phyloP scores from a whole-genome alignment of 2,797 vertebrate genomes.

The Xyrichtys novacula region DNA sequence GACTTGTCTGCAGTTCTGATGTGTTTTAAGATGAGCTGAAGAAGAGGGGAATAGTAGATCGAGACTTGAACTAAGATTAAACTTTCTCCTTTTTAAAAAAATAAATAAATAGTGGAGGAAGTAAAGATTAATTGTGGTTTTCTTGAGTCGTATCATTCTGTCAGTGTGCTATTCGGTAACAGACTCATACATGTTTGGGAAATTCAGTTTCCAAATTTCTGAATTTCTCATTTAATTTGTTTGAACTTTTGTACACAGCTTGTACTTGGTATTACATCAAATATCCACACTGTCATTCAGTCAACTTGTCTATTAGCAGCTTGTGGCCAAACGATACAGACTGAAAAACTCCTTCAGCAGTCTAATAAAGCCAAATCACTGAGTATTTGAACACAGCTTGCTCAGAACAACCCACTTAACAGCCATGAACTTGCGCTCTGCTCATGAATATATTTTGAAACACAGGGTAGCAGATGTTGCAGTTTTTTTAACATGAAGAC shows the following conservation, averaged over 20 bases:
- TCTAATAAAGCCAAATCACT: conserved; percentile 1
- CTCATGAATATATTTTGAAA: neutral
- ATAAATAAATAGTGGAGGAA: neutral
- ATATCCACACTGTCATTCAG: neutral
- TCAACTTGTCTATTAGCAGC: conserved; percentile 1
- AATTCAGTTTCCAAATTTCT: neutral
- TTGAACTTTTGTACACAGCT: neutral
- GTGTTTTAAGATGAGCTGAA: too few relatives aligned
- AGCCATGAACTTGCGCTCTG: conserved; percentile 1
- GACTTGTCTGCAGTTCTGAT: too few relatives aligned
- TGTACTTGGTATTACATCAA: neutral
- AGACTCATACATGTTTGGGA: neutral
- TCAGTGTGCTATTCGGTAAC: neutral
- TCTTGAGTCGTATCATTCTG: neutral
- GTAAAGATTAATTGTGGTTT: neutral
- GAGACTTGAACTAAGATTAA: too few relatives aligned
- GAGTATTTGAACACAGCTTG: conserved; percentile 18
- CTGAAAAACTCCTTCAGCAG: conserved; percentile 1
- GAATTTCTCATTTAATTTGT: neutral
- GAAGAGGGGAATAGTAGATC: too few relatives aligned
- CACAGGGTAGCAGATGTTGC: neutral
- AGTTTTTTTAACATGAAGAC: neutral
- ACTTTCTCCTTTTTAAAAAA: too few relatives aligned
- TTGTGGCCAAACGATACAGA: conserved; percentile 15
- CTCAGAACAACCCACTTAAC: neutral